These are phyloP conservation scores for Mactromeris polynyma DNA, from an alignment of 2,888 invertebrate genomes.

Conservation along the genomic window DNA sequence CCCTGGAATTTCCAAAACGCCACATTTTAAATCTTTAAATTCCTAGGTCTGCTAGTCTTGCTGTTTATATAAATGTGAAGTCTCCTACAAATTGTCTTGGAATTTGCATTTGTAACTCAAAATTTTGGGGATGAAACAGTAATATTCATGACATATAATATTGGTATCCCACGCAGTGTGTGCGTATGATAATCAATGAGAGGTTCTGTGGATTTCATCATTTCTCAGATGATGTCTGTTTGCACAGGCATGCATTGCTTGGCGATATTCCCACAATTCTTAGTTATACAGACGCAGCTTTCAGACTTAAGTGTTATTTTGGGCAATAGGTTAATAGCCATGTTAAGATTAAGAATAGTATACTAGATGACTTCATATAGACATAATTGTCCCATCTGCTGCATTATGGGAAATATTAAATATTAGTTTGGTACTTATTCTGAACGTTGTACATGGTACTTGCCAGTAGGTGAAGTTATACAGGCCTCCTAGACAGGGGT, in stretches of 20 bases:
- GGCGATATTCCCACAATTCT: constrained; percentile 7
- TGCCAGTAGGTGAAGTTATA: no score
- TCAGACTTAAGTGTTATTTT: neutral
- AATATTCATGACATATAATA: constrained; percentile 10
- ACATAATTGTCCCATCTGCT: neutral
- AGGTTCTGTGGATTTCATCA: constrained; percentile 8
- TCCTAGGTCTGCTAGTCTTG: neutral
- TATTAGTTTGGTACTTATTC: no score
- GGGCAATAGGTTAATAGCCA: neutral
- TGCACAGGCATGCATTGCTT: constrained; percentile 12
- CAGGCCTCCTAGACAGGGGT: no score
- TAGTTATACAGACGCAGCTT: neutral
- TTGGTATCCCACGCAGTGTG: constrained; percentile 9
- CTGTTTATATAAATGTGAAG: neutral
- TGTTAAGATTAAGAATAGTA: neutral
- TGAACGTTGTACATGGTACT: no score
- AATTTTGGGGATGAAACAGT: constrained; percentile 14
- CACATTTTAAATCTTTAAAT: no score
- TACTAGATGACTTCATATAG: neutral
- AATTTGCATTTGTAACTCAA: neutral
- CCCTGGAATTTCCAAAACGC: no score
- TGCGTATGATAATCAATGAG: neutral
- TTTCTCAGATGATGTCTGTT: constrained; percentile 5
- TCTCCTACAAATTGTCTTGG: neutral
- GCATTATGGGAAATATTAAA: no score